Evolutionary conservation across 2,888 invertebrate genomes (phyloP), one percentile per base, ranked within the genome.

Genomic region (Elaeidobius kamerunicus): DNA sequence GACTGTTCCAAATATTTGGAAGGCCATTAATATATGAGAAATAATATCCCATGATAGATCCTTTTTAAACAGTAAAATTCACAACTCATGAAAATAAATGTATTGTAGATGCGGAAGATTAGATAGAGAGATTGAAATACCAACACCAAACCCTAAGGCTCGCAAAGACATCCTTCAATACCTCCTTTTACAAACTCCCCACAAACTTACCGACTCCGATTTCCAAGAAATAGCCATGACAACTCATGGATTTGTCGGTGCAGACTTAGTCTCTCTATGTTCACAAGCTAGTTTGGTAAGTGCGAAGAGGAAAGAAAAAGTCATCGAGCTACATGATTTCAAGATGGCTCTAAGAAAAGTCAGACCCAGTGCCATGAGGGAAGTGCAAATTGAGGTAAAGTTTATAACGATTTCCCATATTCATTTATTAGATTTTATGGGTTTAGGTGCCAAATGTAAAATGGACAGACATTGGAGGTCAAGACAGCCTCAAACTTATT

Each of bases 381-480:
- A 94, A 71, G 82, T 94, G 3, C 76, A 88, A 40, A 83, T 95
- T 57, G 91, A 94, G 74, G 84, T 90, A 53, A 58, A 11, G 11
- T 34, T 27, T 32, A 16, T 27, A 12, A 35, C 23, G 19, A n/a
- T 16, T 20, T 30, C 20, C 9, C 40, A 19, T 48, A 5, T 20
- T 34, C 11, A 35, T 19, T 38, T 42, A n/a, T 47, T 19, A 40
- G 9, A 28, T 52, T 44, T 36, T 30, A n/a, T n/a, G n/a, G n/a
- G 30, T 54, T 49, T 27, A 70, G 69, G 63, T 69, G 7, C 91
- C 94, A 1, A 85, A 91, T 73, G 90, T 94, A 0, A 80, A 81
- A 60, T 99, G 97, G 97, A 73, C 81, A 1, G 97, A 98, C 65
- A 93, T 99, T 60, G 97, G 96, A 0, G 98, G 98, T 0, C 91